phyloP scores from a whole-genome alignment of 2,113 vertebrate genomes.

The Tachysurus fulvidraco region DNA sequence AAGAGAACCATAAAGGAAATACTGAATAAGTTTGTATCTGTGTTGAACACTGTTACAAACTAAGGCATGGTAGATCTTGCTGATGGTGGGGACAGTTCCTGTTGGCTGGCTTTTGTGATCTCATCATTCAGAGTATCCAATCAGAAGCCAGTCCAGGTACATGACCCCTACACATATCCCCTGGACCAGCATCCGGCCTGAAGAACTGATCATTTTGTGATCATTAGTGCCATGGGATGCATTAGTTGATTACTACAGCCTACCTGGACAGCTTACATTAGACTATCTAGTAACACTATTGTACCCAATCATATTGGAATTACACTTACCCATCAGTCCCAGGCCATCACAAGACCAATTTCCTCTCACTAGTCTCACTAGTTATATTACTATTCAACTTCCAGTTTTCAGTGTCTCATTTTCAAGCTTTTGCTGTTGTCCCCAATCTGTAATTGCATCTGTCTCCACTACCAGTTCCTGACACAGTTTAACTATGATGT shows the following conservation, averaged over 20 bases:
- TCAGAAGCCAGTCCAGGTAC: constrained; percentile 66
- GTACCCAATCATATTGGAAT: not conserved
- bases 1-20: not conserved
- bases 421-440: not conserved
- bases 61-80: not conserved
- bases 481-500: not conserved
- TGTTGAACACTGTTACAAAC: constrained; percentile 28
- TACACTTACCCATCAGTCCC: not conserved
- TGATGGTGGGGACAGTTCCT: constrained; percentile 63
- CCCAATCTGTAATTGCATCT: not conserved
- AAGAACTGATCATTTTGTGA: not conserved
- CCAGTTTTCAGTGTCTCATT: not conserved
- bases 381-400: not conserved
- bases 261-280: not conserved
- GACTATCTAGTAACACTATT: not conserved
- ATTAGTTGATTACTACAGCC: not conserved
- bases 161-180: constrained; percentile 63
- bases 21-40: not conserved
- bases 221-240: not conserved
- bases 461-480: not conserved
- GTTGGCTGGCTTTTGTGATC: constrained; percentile 59
- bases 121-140: constrained; percentile 44
- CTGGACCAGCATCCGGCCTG: constrained; percentile 22
- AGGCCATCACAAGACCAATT: not conserved
- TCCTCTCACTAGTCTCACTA: not conserved